Percentiles rank a stretch among this genome's conserved stretches.
Conservation (phyloP, 2,888 invertebrate species). For the Drosophila anceps region DNA sequence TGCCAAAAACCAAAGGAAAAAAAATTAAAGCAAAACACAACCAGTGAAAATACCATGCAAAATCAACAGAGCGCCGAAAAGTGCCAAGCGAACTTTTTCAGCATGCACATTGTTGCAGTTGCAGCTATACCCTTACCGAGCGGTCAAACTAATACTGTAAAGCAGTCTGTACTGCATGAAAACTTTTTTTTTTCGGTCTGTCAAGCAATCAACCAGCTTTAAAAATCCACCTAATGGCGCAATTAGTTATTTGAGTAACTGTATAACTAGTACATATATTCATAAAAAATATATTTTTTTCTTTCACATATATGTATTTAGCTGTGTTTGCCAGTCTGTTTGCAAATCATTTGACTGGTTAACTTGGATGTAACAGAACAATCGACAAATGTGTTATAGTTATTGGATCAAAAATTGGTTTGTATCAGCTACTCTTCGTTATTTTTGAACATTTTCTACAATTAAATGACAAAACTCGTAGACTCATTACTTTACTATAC, state of each 20-base stretch:
- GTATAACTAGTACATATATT: no score
- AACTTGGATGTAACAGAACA: no score
- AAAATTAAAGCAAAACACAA: not conserved
- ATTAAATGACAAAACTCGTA: not conserved
- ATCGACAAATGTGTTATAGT: not conserved
- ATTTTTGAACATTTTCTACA: not conserved
- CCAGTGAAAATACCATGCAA: slow-evolving; percentile 28
- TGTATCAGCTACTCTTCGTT: no score
- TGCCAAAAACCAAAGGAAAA: slow-evolving; percentile 16
- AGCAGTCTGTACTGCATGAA: not conserved
- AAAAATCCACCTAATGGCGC: no score
- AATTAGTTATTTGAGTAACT: no score
- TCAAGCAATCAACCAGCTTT: no score
- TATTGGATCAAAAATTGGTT: no score
- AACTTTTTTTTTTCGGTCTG: no score
- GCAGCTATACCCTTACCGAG: not conserved
- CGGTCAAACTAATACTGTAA: not conserved
- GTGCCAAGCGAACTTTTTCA: slow-evolving; percentile 51
- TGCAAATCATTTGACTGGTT: no score
- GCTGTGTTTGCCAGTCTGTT: no score
- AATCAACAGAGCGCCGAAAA: slow-evolving; percentile 45
- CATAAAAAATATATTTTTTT: no score
- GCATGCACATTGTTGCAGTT: slow-evolving; percentile 35
- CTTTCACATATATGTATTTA: no score
- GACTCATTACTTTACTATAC: not conserved